Evolutionary conservation across 2,888 invertebrate genomes (phyloP), one percentile per base, ranked within the genome.

Genomic region (Cyclophora albipunctata): DNA sequence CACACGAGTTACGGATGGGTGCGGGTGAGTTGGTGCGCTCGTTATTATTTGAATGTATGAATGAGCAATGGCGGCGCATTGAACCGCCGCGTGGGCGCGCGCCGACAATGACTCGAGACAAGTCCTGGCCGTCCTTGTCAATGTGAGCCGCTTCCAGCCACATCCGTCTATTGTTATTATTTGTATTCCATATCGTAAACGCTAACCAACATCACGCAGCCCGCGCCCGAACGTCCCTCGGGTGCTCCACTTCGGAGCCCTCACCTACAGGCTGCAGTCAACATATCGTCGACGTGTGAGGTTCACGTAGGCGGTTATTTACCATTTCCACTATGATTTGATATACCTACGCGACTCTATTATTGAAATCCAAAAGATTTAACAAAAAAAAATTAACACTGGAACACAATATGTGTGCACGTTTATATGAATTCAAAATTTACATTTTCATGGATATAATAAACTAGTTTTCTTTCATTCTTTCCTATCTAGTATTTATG

Each of bases 31-130:
- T 66, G 65, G 67, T 73, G 76, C 73, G 76, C 82, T 85, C 81
- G 86, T 86, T 86, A 84, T 88, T 78, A 85, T 85, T 84, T 84
- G 84, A 86, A 88, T 88, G 87, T 85, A 87, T 88, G 87, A 88
- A 87, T 88, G 87, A 85, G 85, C 81, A 87, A 83, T 84, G 73
- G 78, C 73, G 58, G 76, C 73, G 79, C 79, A 78, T 73, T 71
- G 78, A 73, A 71, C 72, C 67, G 71, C 59, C 69, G 86, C 85
- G 86, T 84, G 85, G 84, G 86, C 78, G 85, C 79, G 81, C 75
- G 81, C 79, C 83, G 81, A 84, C 84, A 81, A 84, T 83, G 78
- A 75, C 67, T 75, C 75, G 75, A 77, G 83, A 85, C 85, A 82
- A 84, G 84, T 85, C 86, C 85, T 84, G 83, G 84, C 84, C 87